phyloP scores from a whole-genome alignment of 2,113 vertebrate species.

The Ellobius talpinus region DNA sequence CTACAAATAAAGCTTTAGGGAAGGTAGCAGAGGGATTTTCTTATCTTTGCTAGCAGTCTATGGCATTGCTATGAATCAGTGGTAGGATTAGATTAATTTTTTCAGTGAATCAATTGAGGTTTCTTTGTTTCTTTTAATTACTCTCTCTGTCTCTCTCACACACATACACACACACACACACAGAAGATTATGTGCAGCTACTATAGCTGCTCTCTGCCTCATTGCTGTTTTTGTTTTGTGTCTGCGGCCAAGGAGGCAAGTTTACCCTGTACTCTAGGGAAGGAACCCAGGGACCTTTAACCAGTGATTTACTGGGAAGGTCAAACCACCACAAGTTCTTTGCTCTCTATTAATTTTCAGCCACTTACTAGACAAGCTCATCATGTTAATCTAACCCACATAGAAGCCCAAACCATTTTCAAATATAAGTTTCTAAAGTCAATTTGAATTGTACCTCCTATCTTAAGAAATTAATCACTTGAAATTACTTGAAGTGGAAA shows the following conservation, averaged over 20 bases:
- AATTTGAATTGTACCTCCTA: slow-evolving; percentile 57
- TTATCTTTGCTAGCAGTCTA: background rate
- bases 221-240: background rate
- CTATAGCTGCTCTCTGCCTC: background rate
- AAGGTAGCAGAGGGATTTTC: slow-evolving; percentile 47
- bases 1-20: slow-evolving; percentile 60
- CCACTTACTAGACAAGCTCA: background rate
- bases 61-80: slow-evolving; percentile 38
- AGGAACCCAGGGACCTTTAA: background rate
- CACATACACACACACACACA: too few relatives aligned
- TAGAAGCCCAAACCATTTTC: slow-evolving; percentile 20
- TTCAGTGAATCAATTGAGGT: slow-evolving; percentile 21
- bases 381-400: background rate
- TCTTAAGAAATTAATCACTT: slow-evolving; percentile 44
- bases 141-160: background rate
- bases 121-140: slow-evolving; percentile 42
- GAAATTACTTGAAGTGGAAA: background rate
- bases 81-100: background rate
- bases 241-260: background rate
- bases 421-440: slow-evolving; percentile 51
- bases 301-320: background rate
- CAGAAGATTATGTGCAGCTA: background rate
- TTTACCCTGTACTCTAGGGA: background rate
- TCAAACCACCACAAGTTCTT: background rate
- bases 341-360: background rate